A percentile compares a stretch with the other conserved stretches of the same genome.
Conservation (phyloP, 2,797 vertebrate genomes). For the Myioborus miniatus region DNA sequence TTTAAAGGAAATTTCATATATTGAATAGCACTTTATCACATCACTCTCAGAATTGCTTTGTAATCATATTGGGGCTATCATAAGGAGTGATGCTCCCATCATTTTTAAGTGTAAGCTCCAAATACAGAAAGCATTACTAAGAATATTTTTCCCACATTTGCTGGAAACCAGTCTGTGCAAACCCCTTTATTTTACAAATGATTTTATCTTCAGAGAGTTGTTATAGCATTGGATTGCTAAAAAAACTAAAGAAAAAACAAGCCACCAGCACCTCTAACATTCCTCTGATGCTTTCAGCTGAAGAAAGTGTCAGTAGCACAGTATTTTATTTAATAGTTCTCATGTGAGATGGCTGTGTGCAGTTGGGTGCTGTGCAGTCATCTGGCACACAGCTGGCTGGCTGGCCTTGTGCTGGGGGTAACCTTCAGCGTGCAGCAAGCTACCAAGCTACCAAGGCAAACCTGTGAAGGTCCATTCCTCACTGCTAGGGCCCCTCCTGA, state of each 20-base stretch:
- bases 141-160: background rate
- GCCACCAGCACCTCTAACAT: background rate
- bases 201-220: background rate
- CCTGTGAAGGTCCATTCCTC: background rate
- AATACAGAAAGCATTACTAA: background rate
- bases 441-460: background rate
- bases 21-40: background rate
- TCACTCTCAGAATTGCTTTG: background rate
- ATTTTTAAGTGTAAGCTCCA: background rate
- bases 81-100: background rate
- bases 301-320: background rate
- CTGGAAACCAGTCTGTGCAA: background rate
- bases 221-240: background rate
- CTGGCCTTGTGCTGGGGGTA: background rate
- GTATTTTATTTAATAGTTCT: background rate
- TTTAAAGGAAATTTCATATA: background rate
- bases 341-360: background rate
- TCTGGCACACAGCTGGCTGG: constrained; percentile 14
- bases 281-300: background rate
- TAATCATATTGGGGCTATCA: background rate
- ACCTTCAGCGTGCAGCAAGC: background rate
- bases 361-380: background rate
- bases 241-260: background rate
- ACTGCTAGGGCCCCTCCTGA: background rate
- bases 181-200: background rate